These are phyloP conservation scores for Microcebus tavaratra DNA, from an alignment of 2,113 vertebrate genomes.

Conservation along the genomic window DNA sequence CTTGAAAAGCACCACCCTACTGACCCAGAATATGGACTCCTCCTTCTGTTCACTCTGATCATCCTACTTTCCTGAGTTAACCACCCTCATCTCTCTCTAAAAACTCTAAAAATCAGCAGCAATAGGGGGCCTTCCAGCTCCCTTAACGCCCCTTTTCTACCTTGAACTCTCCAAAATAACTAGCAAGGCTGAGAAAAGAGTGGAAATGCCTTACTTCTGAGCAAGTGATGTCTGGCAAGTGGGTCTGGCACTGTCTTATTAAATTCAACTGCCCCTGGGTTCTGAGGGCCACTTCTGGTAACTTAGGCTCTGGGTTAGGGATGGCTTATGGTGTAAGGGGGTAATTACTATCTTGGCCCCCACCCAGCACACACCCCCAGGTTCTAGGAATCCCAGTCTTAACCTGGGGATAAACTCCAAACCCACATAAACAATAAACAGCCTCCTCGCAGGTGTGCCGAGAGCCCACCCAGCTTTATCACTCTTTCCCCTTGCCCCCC, in stretches of 20 bases:
- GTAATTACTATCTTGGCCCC: neutral
- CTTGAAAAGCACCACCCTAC: slow-evolving; percentile 68
- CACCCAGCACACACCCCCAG: neutral
- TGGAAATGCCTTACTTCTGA: neutral
- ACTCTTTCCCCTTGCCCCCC: neutral
- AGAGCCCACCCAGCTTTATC: neutral
- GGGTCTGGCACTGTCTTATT: neutral
- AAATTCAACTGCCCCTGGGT: neutral
- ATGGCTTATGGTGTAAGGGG: neutral
- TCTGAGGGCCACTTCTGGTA: neutral
- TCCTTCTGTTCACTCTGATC: neutral
- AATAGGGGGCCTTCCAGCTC: neutral
- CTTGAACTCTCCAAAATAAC: neutral
- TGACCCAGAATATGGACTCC: slow-evolving; percentile 46
- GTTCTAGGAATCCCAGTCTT: neutral
- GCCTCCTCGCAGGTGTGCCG: neutral
- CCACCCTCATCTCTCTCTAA: neutral
- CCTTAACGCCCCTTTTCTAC: neutral
- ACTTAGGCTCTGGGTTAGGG: neutral
- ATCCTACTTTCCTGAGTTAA: neutral
- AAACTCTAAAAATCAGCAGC: neutral
- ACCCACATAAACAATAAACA: neutral
- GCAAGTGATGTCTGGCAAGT: neutral
- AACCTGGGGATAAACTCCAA: slow-evolving; percentile 12
- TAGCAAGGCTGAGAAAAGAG: neutral